phyloP scores from a whole-genome alignment of 1,140 invertebrate species.

The Neomicropteryx cornuta region DNA sequence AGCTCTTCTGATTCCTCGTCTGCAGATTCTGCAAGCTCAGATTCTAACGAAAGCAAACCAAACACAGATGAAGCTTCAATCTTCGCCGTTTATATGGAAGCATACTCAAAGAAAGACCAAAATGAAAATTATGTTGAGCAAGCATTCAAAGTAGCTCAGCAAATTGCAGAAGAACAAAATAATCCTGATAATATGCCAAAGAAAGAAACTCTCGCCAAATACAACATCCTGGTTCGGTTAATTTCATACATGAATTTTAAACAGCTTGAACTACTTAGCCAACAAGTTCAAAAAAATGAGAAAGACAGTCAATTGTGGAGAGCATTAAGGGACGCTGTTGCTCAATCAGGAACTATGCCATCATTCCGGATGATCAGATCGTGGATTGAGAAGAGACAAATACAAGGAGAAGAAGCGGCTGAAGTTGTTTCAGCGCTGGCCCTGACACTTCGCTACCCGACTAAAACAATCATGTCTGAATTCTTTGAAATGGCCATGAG shows the following conservation, averaged over 20 bases:
- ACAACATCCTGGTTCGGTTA: slow-evolving; percentile 43
- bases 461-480: slow-evolving; percentile 44
- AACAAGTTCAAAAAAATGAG: slow-evolving; percentile 29
- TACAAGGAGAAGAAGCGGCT: slow-evolving; percentile 42
- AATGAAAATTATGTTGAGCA: slow-evolving; percentile 29
- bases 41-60: slow-evolving; percentile 17
- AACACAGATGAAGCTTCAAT: slow-evolving; percentile 30
- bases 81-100: slow-evolving; percentile 22
- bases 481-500: slow-evolving; percentile 42
- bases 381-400: slow-evolving; percentile 44
- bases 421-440: slow-evolving; percentile 39
- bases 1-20: slow-evolving; percentile 12
- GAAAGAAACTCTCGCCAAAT: slow-evolving; percentile 46
- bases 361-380: slow-evolving; percentile 46
- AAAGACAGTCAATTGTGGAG: slow-evolving; percentile 34
- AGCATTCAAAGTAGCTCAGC: slow-evolving; percentile 35
- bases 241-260: slow-evolving; percentile 46
- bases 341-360: slow-evolving; percentile 52
- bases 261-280: slow-evolving; percentile 36
- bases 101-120: slow-evolving; percentile 15
- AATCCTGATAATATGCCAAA: slow-evolving; percentile 41
- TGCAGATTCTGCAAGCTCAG: slow-evolving; percentile 14
- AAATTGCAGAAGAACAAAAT: slow-evolving; percentile 46
- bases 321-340: slow-evolving; percentile 49
- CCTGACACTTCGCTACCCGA: slow-evolving; percentile 44